phyloP scores from a whole-genome alignment of 35 echinoderm and acorn worm species.

The Ophioderma brevispina region DNA sequence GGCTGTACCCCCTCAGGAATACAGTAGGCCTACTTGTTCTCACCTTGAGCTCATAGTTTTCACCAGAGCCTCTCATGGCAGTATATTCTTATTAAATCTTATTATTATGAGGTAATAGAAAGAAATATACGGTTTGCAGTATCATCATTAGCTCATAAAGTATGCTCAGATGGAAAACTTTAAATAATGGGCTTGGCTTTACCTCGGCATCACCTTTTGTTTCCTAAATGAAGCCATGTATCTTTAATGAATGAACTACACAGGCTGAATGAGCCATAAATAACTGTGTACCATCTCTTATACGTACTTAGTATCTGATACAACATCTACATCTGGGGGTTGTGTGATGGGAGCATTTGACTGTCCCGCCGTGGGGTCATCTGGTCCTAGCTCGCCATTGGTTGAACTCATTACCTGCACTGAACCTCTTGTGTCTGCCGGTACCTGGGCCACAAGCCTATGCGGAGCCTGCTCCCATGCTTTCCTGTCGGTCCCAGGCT shows the following conservation, averaged over 20 bases:
- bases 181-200: background rate
- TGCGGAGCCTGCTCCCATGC: background rate
- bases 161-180: background rate
- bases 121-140: no score
- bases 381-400: slow-evolving; percentile 85
- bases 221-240: background rate
- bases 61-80: no score
- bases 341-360: slow-evolving; percentile 93
- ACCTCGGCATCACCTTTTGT: no score
- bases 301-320: slow-evolving; percentile 99
- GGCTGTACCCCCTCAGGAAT: no score
- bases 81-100: no score
- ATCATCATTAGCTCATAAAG: no score
- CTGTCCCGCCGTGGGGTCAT: slow-evolving; percentile 84
- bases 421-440: slow-evolving; percentile 79
- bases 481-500: background rate
- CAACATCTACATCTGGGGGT: slow-evolving; percentile 90
- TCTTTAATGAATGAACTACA: background rate
- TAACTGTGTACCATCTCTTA: background rate
- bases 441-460: background rate
- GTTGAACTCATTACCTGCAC: slow-evolving; percentile 96
- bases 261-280: background rate
- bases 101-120: no score
- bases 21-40: no score
- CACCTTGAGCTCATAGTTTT: no score